Conservation (phyloP, 2,797 vertebrate species). For the Silurus aristotelis region DNA sequence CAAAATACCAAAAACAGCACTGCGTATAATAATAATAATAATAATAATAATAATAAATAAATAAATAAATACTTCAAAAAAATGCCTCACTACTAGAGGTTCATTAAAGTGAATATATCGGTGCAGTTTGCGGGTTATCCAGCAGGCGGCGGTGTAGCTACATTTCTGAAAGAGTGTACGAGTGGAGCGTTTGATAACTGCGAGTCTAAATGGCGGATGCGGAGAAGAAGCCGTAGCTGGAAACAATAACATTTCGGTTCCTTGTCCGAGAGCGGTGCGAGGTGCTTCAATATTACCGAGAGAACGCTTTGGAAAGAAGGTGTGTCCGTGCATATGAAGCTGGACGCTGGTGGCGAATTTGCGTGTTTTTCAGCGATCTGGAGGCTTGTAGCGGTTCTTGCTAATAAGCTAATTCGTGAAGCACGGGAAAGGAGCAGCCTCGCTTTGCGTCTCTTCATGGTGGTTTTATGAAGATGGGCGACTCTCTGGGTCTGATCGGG, state of each 20-base stretch:
- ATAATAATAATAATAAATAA: not conserved
- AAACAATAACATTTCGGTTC: conserved; percentile 75
- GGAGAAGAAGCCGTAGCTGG: conserved; percentile 69
- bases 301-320: not conserved
- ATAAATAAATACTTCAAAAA: no score
- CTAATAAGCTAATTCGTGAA: conserved; percentile 58
- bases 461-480: conserved; percentile 79
- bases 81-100: not conserved
- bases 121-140: not conserved
- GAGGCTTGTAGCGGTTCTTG: no score
- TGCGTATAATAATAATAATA: no score
- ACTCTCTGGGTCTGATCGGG: conserved; percentile 87
- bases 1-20: no score
- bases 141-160: conserved; percentile 36
- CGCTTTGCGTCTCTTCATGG: conserved; percentile 67
- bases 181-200: conserved; percentile 83
- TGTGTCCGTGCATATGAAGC: conserved; percentile 22
- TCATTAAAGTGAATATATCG: not conserved
- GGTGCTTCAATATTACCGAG: not conserved
- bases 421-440: conserved; percentile 65
- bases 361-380: not conserved
- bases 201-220: conserved; percentile 83
- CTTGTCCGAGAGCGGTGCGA: not conserved
- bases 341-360: not conserved
- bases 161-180: conserved; percentile 52